Base-by-base conservation (phyloP, 1,140 invertebrate species). In the Drosophila pruinosa region DNA sequence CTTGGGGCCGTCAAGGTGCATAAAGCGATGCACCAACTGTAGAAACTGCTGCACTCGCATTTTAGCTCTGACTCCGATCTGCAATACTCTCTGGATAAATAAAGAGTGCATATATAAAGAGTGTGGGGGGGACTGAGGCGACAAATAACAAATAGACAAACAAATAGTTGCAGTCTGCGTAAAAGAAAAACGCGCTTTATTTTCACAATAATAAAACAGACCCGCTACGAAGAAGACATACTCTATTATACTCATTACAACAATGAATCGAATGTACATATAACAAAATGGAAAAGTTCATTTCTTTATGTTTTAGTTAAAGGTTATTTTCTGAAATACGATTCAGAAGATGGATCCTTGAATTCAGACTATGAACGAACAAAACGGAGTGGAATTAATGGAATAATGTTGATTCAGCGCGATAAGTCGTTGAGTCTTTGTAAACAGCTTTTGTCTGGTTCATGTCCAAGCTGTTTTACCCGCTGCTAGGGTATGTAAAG, bases 171-270 rank as follows among this genome's bases (percentile, higher is more conserved):
- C 34, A 36, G 52, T 50, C 28, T 22, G 31, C 34, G 8, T 36
- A 21, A 22, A 63, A 69, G 61, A 57, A 63, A 69, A 67, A 57
- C 57, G 59, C 65, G 67, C 54, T 75, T 62, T 61, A 43, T 75
- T 70, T 76, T 62, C 36, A 59, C 59, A 68, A 68, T 34, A 64
- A 56, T 24, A 75, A 68, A 53, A 75, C 22, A 6, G 12, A 48
- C 15, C 12, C 5, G 4, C 19, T 3, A 31, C 24, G 47, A 50
- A 28, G 14, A 28, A 12, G 5, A 8, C 24, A n/a, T 19, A 31
- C 47, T 50, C 47, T 50, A n/a, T n/a, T n/a, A n/a, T n/a, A n/a
- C n/a, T n/a, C n/a, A n/a, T n/a, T n/a, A n/a, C n/a, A n/a, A n/a
- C n/a, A n/a, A n/a, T n/a, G n/a, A n/a, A n/a, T n/a, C n/a, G n/a